phyloP scores from a whole-genome alignment of 2,113 vertebrate genomes.

The Equus przewalskii region DNA sequence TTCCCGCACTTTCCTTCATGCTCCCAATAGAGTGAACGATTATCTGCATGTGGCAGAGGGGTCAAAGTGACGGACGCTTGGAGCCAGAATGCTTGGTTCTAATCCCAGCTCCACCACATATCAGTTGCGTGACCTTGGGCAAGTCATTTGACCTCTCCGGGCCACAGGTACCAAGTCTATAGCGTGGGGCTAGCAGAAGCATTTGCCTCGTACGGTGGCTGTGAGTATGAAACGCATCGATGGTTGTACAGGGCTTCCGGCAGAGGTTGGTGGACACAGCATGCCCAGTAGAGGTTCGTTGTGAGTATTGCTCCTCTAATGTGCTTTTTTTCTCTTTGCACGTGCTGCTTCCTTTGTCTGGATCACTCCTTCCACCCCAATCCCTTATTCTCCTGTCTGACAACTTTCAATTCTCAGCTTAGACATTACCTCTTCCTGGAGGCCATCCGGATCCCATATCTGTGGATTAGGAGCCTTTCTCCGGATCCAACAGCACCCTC shows the following conservation, averaged over 20 bases:
- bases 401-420: background rate
- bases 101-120: background rate
- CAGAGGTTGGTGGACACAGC: accelerated
- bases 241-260: accelerated
- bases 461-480: background rate
- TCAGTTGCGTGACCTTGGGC: background rate
- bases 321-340: background rate
- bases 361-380: background rate
- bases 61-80: background rate
- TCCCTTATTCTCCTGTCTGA: background rate
- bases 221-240: accelerated
- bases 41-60: background rate
- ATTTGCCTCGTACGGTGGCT: accelerated
- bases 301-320: accelerated
- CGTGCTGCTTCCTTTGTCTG: background rate
- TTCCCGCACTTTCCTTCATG: background rate
- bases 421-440: background rate
- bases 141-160: background rate
- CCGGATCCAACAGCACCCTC: background rate
- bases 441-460: background rate
- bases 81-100: background rate
- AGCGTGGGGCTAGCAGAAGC: background rate
- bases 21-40: background rate
- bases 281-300: accelerated
- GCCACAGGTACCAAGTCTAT: too few relatives aligned